Conservation (phyloP, 2,113 vertebrate genomes). For the Mustela nigripes region DNA sequence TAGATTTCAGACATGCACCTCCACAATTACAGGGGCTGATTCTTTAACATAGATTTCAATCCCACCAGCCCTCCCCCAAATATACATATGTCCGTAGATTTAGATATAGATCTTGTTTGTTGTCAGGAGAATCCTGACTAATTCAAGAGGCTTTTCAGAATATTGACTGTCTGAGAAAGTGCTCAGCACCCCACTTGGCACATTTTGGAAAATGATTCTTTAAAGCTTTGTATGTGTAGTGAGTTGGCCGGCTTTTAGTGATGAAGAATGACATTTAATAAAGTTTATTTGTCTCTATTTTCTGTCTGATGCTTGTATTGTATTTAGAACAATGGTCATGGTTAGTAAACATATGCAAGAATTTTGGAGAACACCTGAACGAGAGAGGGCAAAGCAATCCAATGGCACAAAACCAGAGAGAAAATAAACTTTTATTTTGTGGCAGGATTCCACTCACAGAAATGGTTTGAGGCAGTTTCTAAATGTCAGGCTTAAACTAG, state of each 20-base stretch:
- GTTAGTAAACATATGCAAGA: background rate
- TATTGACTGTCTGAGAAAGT: background rate
- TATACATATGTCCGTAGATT: background rate
- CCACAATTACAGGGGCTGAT: background rate
- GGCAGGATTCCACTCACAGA: constrained; percentile 9
- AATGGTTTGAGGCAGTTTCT: constrained; percentile 51
- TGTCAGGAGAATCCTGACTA: background rate
- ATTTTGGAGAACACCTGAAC: constrained; percentile 26
- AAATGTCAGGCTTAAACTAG: constrained; percentile 66
- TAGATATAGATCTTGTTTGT: background rate
- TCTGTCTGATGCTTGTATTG: background rate
- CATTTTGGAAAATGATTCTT: background rate
- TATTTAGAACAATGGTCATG: background rate
- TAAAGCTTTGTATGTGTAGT: background rate
- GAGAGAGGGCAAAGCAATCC: background rate
- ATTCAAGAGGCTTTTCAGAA: background rate
- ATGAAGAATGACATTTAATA: background rate
- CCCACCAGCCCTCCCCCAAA: background rate
- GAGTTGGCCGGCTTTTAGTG: background rate
- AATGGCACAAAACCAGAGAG: background rate
- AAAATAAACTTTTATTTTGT: constrained; percentile 52
- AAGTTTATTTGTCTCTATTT: background rate
- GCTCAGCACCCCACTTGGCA: background rate
- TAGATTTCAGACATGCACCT: background rate
- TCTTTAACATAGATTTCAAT: background rate